phyloP scores from a whole-genome alignment of 2,113 vertebrate species.

The Pelodiscus sinensis region DNA sequence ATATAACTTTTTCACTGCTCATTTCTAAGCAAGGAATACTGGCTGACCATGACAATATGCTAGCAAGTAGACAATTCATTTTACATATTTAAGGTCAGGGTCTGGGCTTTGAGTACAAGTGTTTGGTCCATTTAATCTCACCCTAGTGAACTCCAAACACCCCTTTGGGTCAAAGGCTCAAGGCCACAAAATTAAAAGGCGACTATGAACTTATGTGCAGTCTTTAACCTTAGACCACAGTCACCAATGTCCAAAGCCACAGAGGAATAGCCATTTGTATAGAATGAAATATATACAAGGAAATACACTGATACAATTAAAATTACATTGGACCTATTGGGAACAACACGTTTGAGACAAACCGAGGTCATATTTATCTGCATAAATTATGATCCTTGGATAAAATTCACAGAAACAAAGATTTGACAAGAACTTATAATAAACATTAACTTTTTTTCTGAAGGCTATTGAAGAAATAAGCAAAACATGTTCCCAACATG shows the following conservation, averaged over 20 bases:
- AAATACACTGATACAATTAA: background rate
- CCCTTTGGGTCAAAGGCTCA: conserved; percentile 69
- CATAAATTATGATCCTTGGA: background rate
- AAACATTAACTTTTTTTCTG: background rate
- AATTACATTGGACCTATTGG: background rate
- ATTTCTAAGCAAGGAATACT: conserved; percentile 39
- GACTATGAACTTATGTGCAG: conserved; percentile 35
- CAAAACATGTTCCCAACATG: background rate
- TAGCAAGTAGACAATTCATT: conserved; percentile 60
- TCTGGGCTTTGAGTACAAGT: conserved; percentile 48
- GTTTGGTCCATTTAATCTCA: conserved; percentile 64
- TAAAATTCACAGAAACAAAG: background rate
- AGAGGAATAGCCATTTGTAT: conserved; percentile 42
- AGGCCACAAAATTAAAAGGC: conserved; percentile 74
- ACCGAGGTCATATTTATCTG: background rate
- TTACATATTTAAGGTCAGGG: conserved; percentile 71
- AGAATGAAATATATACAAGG: conserved; percentile 12
- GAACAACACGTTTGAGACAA: background rate
- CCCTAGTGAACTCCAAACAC: conserved; percentile 56
- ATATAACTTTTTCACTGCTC: conserved; percentile 16
- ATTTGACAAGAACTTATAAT: background rate
- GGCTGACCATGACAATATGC: conserved; percentile 59
- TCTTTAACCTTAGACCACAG: conserved; percentile 57
- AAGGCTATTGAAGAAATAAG: background rate
- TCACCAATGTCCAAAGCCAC: conserved; percentile 21